Base-by-base conservation (phyloP, 2,113 vertebrate species). In the Oncorhynchus masou region DNA sequence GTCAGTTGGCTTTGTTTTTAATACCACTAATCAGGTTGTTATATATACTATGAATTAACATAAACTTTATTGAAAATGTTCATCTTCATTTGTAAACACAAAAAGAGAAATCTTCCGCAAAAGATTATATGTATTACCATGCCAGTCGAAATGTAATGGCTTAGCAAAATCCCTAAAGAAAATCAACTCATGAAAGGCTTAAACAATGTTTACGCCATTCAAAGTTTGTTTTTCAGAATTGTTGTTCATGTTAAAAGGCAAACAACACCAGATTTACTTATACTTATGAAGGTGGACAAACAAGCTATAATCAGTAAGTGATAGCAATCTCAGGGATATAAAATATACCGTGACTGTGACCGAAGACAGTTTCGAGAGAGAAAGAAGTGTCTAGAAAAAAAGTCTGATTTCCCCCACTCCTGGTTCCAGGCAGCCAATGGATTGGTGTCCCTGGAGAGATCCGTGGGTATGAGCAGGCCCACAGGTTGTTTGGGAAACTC, bases 361-460 rank as follows among this genome's bases (percentile, higher is more conserved):
- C 54, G 4, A 19, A 57, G 54, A 20, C 54, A 6, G 54, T 57
- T 15, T 57, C 15, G 5, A n/a, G 59, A 60, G 20, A 20, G 2
- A 9, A 1, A 15, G 22, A 3, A 57, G 39, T 71, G 22, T 71
- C 20, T 7, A 24, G 1, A 6, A 34, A 34, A 57, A 31, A n/a
- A 29, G 49, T 57, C 49, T 57, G 48, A 20, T 25, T 11, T 11
- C 25, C 4, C 9, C 9, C 19, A 5, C 15, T 39, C 6, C 77
- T 92, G 95, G 90, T 16, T 67, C 7, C 77, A 92, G 95, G 90
- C 2, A 20, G 54, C n/a, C 75, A 87, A 7, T 96, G 95, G 95
- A 93, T 95, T 0, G 96, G 92, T 0, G 92, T 97, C 6, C 96
- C 96, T 0, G 95, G 96, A 9, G 96, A 96, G 75, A 85, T 97